Conservation (phyloP, 2,888 invertebrate species). For the Celastrina argiolus region DNA sequence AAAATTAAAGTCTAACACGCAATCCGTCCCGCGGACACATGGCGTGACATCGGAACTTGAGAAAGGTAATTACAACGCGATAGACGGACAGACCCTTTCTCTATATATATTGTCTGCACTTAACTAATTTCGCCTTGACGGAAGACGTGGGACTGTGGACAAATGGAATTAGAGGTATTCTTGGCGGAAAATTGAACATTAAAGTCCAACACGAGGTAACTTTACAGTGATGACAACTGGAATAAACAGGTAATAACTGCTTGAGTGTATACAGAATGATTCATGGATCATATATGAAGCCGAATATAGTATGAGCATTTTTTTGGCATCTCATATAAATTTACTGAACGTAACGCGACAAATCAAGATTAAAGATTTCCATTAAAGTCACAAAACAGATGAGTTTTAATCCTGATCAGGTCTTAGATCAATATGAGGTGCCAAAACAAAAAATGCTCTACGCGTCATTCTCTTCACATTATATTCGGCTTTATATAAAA, state of each 20-base stretch:
- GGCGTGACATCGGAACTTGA: conserved; percentile 65
- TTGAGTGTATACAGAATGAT: too few species aligned
- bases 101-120: neutral
- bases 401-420: too few species aligned
- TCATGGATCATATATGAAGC: too few species aligned
- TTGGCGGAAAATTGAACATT: neutral
- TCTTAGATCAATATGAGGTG: too few species aligned
- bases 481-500: too few species aligned
- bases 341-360: too few species aligned
- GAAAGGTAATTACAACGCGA: conserved; percentile 69
- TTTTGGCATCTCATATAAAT: too few species aligned
- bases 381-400: too few species aligned
- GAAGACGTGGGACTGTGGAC: neutral
- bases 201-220: neutral
- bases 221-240: neutral
- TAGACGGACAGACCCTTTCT: conserved; percentile 64
- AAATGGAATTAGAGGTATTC: neutral
- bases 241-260: neutral
- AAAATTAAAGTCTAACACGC: conserved; percentile 28
- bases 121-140: conserved; percentile 10
- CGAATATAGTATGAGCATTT: too few species aligned
- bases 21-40: conserved; percentile 64
- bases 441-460: too few species aligned
- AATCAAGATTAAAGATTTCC: too few species aligned
- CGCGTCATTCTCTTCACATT: too few species aligned